phyloP scores from a whole-genome alignment of 2,888 invertebrate genomes.

The Lypha dubia region DNA sequence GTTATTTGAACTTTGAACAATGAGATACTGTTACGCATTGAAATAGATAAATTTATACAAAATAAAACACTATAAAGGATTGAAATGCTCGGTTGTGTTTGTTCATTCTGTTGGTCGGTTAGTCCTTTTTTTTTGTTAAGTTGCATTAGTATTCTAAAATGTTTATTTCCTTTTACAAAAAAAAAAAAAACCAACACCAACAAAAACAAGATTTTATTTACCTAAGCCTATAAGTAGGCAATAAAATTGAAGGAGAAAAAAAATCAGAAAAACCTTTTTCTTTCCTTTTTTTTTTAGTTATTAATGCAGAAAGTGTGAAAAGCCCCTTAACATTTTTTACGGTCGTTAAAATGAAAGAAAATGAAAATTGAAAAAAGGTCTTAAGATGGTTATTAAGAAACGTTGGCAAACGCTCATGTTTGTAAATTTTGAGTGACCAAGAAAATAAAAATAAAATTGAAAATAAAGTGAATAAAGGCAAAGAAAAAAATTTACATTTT shows the following conservation, averaged over 20 bases:
- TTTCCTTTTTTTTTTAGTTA: neutral
- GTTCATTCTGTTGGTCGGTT: slow-evolving; percentile 27
- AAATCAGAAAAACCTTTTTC: slow-evolving; percentile 27
- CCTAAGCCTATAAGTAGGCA: slow-evolving; percentile 62
- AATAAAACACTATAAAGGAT: slow-evolving; percentile 39
- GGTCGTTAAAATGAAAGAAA: slow-evolving; percentile 49
- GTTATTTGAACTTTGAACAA: slow-evolving; percentile 65
- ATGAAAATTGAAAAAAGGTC: slow-evolving; percentile 64
- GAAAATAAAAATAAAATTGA: slow-evolving; percentile 25
- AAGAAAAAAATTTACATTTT: slow-evolving; percentile 56
- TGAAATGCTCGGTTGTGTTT: slow-evolving; percentile 27
- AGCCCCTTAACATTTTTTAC: slow-evolving; percentile 37
- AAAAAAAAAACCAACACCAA: neutral
- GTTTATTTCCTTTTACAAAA: slow-evolving; percentile 12
- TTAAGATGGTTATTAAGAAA: slow-evolving; percentile 34
- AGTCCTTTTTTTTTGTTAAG: slow-evolving; percentile 36
- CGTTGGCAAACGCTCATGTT: slow-evolving; percentile 10
- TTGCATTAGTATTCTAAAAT: slow-evolving; percentile 60
- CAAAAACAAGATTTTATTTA: slow-evolving; percentile 51
- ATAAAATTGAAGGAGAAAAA: slow-evolving; percentile 42
- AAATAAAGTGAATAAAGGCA: slow-evolving; percentile 56
- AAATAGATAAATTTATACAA: slow-evolving; percentile 19
- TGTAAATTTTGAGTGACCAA: slow-evolving; percentile 26
- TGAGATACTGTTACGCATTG: slow-evolving; percentile 44
- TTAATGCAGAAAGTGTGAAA: slow-evolving; percentile 56